Base-by-base conservation (phyloP, 30 jellyfish, hydroid and myxozoan species). In the Cassiopea andromeda region DNA sequence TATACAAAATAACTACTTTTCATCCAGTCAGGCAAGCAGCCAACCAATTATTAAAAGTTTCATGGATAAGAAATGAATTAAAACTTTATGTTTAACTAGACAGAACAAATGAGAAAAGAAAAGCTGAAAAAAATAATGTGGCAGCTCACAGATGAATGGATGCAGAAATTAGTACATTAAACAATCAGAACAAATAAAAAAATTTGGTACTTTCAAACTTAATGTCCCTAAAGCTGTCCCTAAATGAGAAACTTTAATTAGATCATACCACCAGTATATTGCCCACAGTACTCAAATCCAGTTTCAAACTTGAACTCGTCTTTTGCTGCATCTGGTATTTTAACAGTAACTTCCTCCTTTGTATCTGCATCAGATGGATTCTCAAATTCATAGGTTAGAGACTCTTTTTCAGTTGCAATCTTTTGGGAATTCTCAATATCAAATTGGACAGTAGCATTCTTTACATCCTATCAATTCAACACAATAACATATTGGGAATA, bases 221-320 rank as follows among this genome's bases (percentile, higher is more conserved):
- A 50, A 50, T 2, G 5, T 50, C 5, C 9, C 64, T 2, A 50
- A 50, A 50, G 9, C 64, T n/a, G n/a, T n/a, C n/a, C n/a, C n/a
- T 57, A 61, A 61, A 61, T 61, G 43, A 61, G 14, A 8, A 17
- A 4, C 7, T 17, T 2, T n/a, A 15, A 70, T 2, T 1, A 60
- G 58, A 2, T 2, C 75, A 2, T 73, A 85, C 94, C 94, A 16
- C 94, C 94, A 48, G 0, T 18, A 69, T 61, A 87, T 1, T 43
- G 15, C 8, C 94, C 94, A 66, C 17, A 7, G 84, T 77, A 87
- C 67, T 77, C 75, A 44, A 77, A 54, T 3, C 94, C 94, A 78
- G 47, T 54, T 27, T 87, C 94, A 87, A 87, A 87, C 59, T 78
- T 46, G 57, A 77, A 78, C 44, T 66, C 78, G n/a, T 44, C 69